A percentile compares a stretch with the other conserved stretches of the same genome.
phyloP scores from a whole-genome alignment of 1,140 invertebrate species.

The Drosophila sturtevanti region DNA sequence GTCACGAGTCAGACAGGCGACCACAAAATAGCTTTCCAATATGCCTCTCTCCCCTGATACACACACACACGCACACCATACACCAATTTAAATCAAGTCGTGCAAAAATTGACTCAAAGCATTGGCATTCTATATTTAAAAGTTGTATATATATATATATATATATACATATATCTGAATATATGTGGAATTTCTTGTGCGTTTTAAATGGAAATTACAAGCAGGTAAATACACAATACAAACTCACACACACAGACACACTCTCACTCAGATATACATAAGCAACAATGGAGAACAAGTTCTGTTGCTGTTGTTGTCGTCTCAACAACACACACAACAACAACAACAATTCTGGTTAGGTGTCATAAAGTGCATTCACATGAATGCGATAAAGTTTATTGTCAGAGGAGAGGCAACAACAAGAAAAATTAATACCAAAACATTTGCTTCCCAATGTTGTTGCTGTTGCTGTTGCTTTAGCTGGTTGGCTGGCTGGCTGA shows the following conservation, averaged over 20 bases:
- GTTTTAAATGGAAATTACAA: constrained; percentile 39
- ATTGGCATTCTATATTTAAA: constrained; percentile 31
- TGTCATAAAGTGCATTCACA: constrained; percentile 81
- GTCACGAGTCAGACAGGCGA: constrained; percentile 70
- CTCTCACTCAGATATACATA: neutral
- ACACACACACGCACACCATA: neutral
- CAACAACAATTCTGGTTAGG: constrained; percentile 52
- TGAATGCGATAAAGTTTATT: constrained; percentile 81
- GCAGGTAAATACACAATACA: constrained; percentile 46
- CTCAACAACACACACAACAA: neutral
- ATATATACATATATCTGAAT: neutral
- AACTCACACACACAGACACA: neutral
- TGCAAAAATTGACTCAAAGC: constrained; percentile 43
- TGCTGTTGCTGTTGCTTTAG: constrained; percentile 18
- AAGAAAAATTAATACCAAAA: constrained; percentile 78
- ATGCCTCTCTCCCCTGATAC: neutral
- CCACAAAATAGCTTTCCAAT: constrained; percentile 53
- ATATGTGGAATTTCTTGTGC: constrained; percentile 27
- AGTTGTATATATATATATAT: neutral
- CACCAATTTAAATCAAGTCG: constrained; percentile 43
- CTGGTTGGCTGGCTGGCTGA: constrained; percentile 35
- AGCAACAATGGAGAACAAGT: constrained; percentile 7
- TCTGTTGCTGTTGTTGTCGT: constrained; percentile 19
- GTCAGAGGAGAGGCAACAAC: constrained; percentile 64
- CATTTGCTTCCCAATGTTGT: constrained; percentile 50